These are phyloP conservation scores for Nysson spinosus DNA, from an alignment of 2,888 invertebrate species.

Conservation along the genomic window DNA sequence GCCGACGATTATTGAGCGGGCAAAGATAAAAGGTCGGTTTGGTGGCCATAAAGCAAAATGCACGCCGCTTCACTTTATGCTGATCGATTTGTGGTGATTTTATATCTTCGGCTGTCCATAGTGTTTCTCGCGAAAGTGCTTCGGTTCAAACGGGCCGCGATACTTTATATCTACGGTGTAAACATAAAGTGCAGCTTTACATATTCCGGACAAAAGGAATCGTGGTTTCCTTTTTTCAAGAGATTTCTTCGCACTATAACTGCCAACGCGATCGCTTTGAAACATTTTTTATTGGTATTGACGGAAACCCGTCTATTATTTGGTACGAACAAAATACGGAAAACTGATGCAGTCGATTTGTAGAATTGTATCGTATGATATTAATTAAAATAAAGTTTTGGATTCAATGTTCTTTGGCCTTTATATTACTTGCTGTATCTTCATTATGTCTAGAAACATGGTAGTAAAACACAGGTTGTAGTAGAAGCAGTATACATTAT, in stretches of 20 bases:
- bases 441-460: no score
- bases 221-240: conserved; percentile 4
- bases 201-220: conserved; percentile 54
- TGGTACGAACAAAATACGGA: no score
- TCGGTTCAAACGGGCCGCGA: conserved; percentile 73
- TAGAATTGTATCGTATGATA: no score
- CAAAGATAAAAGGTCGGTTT: conserved; percentile 65
- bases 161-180: conserved; percentile 67
- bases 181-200: conserved; percentile 70
- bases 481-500: conserved; percentile 10
- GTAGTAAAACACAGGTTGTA: no score
- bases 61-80: conserved; percentile 70
- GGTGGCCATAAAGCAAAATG: conserved; percentile 70
- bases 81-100: conserved; percentile 77
- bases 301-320: no score
- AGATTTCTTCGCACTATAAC: conserved; percentile 38
- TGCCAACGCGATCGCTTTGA: neutral
- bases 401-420: no score
- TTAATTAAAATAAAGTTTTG: no score
- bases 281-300: neutral
- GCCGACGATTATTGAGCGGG: conserved; percentile 63
- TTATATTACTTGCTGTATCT: no score
- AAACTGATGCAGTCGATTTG: no score
- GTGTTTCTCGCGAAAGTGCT: conserved; percentile 48
- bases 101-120: conserved; percentile 71